These are phyloP conservation scores for Chaenocephalus aceratus DNA, from an alignment of 2,113 vertebrate species.

Conservation along the genomic window DNA sequence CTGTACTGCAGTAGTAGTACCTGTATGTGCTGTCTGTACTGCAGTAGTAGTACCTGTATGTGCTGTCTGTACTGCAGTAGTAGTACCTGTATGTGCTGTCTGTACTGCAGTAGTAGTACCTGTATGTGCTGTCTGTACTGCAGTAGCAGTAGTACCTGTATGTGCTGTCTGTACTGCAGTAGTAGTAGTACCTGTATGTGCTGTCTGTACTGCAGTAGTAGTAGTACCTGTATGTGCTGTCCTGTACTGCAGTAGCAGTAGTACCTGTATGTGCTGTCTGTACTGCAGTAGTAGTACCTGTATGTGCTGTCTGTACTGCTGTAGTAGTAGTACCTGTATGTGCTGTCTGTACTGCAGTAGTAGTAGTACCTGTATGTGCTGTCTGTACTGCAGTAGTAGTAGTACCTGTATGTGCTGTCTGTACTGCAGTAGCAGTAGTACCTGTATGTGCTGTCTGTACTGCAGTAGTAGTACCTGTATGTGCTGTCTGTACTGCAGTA, in stretches of 20 bases:
- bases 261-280: constrained; percentile 89
- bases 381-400: constrained; percentile 55
- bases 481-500: background rate
- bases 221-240: too few species aligned
- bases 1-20: too few species aligned
- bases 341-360: too few species aligned
- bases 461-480: constrained; percentile 94
- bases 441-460: too few species aligned
- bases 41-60: constrained; percentile 67
- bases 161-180: too few species aligned
- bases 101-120: too few species aligned
- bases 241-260: too few species aligned
- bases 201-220: background rate
- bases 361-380: constrained; percentile 93
- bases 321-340: too few species aligned
- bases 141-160: constrained; percentile 68
- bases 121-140: constrained; percentile 81
- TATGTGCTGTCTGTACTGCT: constrained; percentile 75
- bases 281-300: constrained; percentile 85
- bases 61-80: constrained; percentile 42
- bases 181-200: constrained; percentile 92
- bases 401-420: constrained; percentile 90
- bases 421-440: background rate
- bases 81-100: too few species aligned
- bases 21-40: constrained; percentile 84